A percentile compares a stretch with the other conserved stretches of the same genome.
Conservation (phyloP, 2,113 vertebrate genomes). For the Myocastor coypus region DNA sequence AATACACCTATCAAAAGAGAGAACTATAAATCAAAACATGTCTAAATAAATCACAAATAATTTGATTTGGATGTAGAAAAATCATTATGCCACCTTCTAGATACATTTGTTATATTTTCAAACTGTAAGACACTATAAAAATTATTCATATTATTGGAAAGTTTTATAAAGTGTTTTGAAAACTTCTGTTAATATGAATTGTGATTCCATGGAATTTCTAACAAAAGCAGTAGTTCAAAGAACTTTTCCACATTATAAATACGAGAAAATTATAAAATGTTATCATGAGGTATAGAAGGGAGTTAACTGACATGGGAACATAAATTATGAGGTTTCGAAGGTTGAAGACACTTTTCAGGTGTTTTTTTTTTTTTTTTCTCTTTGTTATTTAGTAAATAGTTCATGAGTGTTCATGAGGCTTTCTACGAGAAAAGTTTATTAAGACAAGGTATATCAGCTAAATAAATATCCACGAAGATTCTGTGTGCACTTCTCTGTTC, state of each 20-base stretch:
- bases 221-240: conserved; percentile 54
- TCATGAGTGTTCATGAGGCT: conserved; percentile 16
- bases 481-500: conserved; percentile 65
- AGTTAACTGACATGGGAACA: conserved; percentile 12
- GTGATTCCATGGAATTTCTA: conserved; percentile 44
- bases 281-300: conserved; percentile 31
- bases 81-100: neutral
- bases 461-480: conserved; percentile 78
- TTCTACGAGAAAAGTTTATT: conserved; percentile 53
- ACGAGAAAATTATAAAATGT: neutral
- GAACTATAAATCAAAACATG: neutral
- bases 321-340: conserved; percentile 42
- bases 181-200: neutral
- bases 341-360: conserved; percentile 47
- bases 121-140: neutral
- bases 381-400: conserved; percentile 41
- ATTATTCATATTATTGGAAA: neutral
- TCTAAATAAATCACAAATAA: conserved; percentile 44
- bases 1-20: neutral
- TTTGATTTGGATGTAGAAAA: neutral
- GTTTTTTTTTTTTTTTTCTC: neutral
- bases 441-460: conserved; percentile 71
- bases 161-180: conserved; percentile 9
- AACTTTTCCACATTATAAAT: conserved; percentile 5
- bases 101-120: neutral